phyloP scores from a whole-genome alignment of 2,797 vertebrate genomes.

The Sparus aurata region DNA sequence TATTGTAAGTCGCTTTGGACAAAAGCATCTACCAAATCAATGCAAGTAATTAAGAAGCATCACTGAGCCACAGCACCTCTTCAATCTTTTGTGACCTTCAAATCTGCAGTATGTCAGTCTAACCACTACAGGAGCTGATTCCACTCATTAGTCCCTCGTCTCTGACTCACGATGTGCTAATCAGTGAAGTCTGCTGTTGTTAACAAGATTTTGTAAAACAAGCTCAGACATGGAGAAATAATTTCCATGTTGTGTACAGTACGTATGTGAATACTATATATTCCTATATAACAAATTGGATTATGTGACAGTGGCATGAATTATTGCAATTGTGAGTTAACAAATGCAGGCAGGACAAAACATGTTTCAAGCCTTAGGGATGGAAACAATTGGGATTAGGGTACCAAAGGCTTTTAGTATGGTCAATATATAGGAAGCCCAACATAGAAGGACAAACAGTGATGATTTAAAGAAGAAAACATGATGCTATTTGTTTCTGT shows the following conservation, averaged over 20 bases:
- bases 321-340: no score
- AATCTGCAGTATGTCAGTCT: not conserved
- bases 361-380: not conserved
- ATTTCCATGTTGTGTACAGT: not conserved
- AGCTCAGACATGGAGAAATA: not conserved
- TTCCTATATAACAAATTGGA: not conserved
- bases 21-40: not conserved
- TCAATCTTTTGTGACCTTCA: slow-evolving; percentile 8
- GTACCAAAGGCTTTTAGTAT: not conserved
- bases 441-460: not conserved
- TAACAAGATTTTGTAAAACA: not conserved
- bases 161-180: slow-evolving; percentile 1
- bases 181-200: slow-evolving; percentile 3
- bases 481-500: not conserved
- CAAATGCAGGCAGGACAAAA: not conserved
- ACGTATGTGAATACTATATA: not conserved
- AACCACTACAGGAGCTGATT: slow-evolving; percentile 8
- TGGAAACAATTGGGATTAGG: not conserved
- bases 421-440: not conserved
- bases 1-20: not conserved
- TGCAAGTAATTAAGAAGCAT: not conserved
- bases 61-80: slow-evolving; percentile 7
- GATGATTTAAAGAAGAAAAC: not conserved
- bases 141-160: slow-evolving; percentile 18
- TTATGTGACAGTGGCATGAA: not conserved